Evolutionary conservation across 2,888 invertebrate genomes (phyloP).

Genomic region (Orthosia gracilis): DNA sequence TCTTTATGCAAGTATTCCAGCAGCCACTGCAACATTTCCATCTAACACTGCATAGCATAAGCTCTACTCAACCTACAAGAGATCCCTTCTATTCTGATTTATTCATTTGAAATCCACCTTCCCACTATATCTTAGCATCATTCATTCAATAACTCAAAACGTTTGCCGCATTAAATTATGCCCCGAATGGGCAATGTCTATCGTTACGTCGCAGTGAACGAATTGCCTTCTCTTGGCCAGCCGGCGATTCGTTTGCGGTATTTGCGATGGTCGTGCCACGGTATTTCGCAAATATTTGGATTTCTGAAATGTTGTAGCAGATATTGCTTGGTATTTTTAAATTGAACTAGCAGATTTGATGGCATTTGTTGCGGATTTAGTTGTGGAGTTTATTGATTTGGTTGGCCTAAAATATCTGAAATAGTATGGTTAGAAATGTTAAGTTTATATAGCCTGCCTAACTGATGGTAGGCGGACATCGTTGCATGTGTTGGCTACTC

Average conservation of each 20-base stretch:
- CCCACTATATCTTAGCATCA: constrained; percentile 40
- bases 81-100: not conserved
- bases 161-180: constrained; percentile 60
- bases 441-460: not conserved
- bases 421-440: not conserved
- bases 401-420: not conserved
- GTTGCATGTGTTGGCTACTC: no score
- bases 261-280: constrained; percentile 59
- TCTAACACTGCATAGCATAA: not conserved
- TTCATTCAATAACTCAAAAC: constrained; percentile 61
- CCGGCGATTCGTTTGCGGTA: constrained; percentile 63
- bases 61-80: not conserved
- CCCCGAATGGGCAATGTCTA: constrained; percentile 49
- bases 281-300: constrained; percentile 69
- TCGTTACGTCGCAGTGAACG: constrained; percentile 63
- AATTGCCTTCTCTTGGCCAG: constrained; percentile 47
- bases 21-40: not conserved
- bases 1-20: not conserved
- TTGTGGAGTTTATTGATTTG: constrained; percentile 37
- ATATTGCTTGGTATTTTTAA: constrained; percentile 64
- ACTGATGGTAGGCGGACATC: not conserved
- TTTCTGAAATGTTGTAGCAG: constrained; percentile 67
- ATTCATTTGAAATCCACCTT: constrained; percentile 25
- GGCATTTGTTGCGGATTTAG: constrained; percentile 51
- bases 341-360: constrained; percentile 55